Percentiles rank a stretch among this genome's conserved stretches.
Conservation (phyloP, 2,113 vertebrate species). For the mouse (Mus musculus) region DNA sequence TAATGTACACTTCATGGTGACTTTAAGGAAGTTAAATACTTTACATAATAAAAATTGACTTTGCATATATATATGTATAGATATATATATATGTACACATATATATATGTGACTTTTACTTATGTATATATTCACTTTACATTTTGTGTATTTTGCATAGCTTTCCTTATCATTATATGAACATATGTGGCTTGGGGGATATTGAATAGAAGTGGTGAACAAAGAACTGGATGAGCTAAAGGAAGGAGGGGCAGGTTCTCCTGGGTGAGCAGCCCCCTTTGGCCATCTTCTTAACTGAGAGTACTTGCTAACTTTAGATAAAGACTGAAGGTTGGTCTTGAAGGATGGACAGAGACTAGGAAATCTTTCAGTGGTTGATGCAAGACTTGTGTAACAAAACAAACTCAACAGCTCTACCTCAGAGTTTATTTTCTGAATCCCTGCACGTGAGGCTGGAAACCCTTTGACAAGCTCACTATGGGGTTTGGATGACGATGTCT, state of each 20-base stretch:
- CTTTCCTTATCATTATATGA: neutral
- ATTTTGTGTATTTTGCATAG: neutral
- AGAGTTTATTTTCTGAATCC: constrained; percentile 19
- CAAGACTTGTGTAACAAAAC: neutral
- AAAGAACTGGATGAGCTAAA: neutral
- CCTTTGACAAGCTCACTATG: neutral
- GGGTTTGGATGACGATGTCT: neutral
- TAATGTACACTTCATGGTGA: neutral
- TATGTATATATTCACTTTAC: neutral
- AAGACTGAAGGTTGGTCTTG: neutral
- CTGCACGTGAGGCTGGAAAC: neutral
- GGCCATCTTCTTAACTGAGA: neutral
- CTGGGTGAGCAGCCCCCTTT: neutral
- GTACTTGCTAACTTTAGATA: neutral
- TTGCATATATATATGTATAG: neutral
- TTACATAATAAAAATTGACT: neutral
- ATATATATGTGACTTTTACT: neutral
- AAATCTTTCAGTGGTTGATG: neutral
- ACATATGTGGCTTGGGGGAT: neutral
- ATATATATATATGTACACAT: too few species aligned
- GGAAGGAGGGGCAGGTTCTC: neutral
- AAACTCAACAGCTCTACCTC: neutral
- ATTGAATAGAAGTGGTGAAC: neutral
- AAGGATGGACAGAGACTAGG: neutral
- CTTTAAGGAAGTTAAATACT: neutral